Conservation (phyloP, 2,888 invertebrate genomes). For the Sycophila texana region DNA sequence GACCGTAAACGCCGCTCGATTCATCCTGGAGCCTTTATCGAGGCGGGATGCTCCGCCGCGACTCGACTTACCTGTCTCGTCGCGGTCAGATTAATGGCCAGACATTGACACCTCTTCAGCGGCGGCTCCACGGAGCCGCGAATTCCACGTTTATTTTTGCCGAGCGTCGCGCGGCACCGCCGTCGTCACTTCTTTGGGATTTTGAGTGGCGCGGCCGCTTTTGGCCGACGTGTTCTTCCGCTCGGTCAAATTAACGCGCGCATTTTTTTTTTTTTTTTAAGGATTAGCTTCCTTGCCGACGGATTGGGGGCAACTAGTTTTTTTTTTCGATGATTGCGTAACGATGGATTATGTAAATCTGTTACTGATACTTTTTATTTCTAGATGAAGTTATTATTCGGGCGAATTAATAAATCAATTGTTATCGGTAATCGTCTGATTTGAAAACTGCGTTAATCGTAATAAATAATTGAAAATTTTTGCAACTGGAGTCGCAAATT, state of each 20-base stretch:
- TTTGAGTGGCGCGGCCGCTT: background rate
- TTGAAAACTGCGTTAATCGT: too few species aligned
- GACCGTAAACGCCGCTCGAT: slow-evolving; percentile 14
- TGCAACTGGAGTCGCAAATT: too few species aligned
- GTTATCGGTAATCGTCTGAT: too few species aligned
- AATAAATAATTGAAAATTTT: too few species aligned
- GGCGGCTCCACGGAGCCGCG: background rate
- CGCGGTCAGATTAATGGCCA: slow-evolving; percentile 53
- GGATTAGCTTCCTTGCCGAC: background rate
- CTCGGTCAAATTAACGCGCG: background rate
- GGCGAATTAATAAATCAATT: too few species aligned
- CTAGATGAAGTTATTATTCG: too few species aligned
- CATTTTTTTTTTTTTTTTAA: background rate
- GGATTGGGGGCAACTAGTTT: too few species aligned
- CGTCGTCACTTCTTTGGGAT: slow-evolving; percentile 4
- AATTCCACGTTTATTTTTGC: too few species aligned
- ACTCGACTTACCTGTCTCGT: slow-evolving; percentile 48
- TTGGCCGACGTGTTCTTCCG: background rate
- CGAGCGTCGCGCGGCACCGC: too few species aligned
- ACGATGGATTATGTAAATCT: too few species aligned
- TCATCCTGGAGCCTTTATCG: slow-evolving; percentile 25
- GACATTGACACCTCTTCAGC: slow-evolving; percentile 53
- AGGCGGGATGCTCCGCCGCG: background rate
- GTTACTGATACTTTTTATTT: too few species aligned
- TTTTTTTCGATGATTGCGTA: too few species aligned